These are phyloP conservation scores for Notospermus geniculatus DNA, from an alignment of 1,140 invertebrate species.

Conservation along the genomic window DNA sequence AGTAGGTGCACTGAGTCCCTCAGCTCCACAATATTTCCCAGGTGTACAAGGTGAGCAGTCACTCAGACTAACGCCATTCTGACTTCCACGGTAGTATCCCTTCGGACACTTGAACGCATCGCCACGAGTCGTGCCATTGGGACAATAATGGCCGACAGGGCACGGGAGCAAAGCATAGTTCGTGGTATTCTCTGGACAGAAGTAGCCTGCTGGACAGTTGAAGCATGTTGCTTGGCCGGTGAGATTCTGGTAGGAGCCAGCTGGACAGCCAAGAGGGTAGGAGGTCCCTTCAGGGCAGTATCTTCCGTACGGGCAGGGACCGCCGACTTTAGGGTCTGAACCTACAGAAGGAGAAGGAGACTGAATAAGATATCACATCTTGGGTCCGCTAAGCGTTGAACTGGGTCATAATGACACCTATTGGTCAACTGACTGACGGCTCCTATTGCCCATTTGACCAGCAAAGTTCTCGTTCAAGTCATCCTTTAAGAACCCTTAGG, in stretches of 20 bases:
- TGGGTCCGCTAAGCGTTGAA: too few species aligned
- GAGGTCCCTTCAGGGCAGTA: slow-evolving; percentile 49
- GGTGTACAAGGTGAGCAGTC: slow-evolving; percentile 47
- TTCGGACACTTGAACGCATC: slow-evolving; percentile 44
- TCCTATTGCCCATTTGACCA: too few species aligned
- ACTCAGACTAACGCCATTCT: slow-evolving; percentile 25
- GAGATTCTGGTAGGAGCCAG: slow-evolving; percentile 49
- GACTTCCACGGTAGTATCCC: slow-evolving; percentile 37
- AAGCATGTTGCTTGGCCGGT: slow-evolving; percentile 40
- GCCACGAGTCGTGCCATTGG: slow-evolving; percentile 34
- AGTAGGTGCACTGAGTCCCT: slow-evolving; percentile 32
- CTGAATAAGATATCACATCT: too few species aligned
- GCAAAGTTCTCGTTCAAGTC: too few species aligned
- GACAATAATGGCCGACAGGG: slow-evolving; percentile 46
- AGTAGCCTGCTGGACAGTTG: slow-evolving; percentile 41
- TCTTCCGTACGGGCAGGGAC: slow-evolving; percentile 45
- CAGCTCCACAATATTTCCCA: slow-evolving; percentile 39
- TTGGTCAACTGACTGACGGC: too few species aligned
- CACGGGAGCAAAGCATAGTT: slow-evolving; percentile 41
- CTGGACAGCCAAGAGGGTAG: slow-evolving; percentile 38
- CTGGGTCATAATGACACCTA: too few species aligned
- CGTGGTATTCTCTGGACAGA: slow-evolving; percentile 47
- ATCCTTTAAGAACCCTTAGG: too few species aligned
- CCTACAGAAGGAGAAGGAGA: slow-evolving; percentile 25
- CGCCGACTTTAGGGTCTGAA: slow-evolving; percentile 35